Evolutionary conservation across 1,140 invertebrate species (phyloP).

Genomic region (Papilio polytes): DNA sequence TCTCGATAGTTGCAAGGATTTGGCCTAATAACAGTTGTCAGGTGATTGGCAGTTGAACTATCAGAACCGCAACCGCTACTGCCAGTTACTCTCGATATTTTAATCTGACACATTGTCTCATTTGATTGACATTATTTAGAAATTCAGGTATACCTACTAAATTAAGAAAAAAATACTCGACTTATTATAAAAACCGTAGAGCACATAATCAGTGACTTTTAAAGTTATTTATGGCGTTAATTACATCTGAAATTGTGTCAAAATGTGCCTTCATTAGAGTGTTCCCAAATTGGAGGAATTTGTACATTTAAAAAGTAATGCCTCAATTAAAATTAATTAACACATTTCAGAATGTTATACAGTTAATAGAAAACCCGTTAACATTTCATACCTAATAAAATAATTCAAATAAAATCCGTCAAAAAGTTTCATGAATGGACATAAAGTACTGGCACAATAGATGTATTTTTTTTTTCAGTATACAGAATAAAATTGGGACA

Average conservation of each 20-base stretch:
- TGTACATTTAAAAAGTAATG: background rate
- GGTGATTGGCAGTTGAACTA: background rate
- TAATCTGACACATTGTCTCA: constrained; percentile 4
- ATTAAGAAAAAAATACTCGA: background rate
- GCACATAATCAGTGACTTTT: background rate
- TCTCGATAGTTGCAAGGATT: background rate
- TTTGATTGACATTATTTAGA: background rate
- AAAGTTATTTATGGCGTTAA: no score
- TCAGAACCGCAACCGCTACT: background rate
- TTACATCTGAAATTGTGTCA: no score
- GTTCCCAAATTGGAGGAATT: background rate
- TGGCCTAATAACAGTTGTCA: background rate
- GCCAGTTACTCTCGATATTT: background rate
- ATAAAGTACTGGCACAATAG: background rate
- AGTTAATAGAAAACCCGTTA: background rate
- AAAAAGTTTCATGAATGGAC: background rate
- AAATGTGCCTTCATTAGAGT: no score
- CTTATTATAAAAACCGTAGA: background rate
- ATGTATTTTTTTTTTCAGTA: background rate
- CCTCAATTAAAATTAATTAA: background rate
- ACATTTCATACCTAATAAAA: background rate
- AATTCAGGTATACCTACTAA: background rate
- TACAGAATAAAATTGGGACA: background rate
- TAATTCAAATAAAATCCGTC: background rate
- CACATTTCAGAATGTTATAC: background rate